These are phyloP conservation scores for Meloidogyne chitwoodi DNA, from an alignment of 1,140 invertebrate species.

Conservation along the genomic window DNA sequence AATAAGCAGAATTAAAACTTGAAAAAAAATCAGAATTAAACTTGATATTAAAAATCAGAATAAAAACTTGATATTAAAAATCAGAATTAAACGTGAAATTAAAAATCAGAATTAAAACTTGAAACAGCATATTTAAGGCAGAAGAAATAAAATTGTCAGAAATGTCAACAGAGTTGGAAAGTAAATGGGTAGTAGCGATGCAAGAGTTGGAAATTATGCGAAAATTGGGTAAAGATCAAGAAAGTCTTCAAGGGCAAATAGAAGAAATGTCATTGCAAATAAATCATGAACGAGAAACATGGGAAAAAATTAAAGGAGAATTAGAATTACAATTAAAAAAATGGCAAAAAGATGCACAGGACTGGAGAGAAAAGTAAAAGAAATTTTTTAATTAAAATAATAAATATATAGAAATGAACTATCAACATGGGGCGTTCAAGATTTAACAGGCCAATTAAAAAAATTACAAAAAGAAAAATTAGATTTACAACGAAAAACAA, in stretches of 20 bases:
- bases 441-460: slow-evolving; percentile 6
- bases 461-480: slow-evolving; percentile 11
- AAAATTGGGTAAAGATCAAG: slow-evolving; percentile 11
- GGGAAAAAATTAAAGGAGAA: background rate
- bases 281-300: background rate
- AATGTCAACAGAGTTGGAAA: background rate
- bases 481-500: background rate
- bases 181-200: background rate
- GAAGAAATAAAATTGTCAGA: background rate
- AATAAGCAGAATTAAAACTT: too few relatives aligned
- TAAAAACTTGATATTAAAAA: too few relatives aligned
- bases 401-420: slow-evolving; percentile 3
- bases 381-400: background rate
- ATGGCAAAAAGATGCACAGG: background rate
- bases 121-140: background rate
- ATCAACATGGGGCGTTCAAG: background rate
- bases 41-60: too few relatives aligned
- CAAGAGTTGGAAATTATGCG: slow-evolving; percentile 10
- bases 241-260: background rate
- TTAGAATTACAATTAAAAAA: background rate
- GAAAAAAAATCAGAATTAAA: too few relatives aligned
- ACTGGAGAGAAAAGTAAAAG: background rate
- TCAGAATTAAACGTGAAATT: too few relatives aligned
- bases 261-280: background rate
- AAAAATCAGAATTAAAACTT: too few relatives aligned